phyloP scores from a whole-genome alignment of 2,797 vertebrate genomes.

The Arrhamphus sclerolepis region DNA sequence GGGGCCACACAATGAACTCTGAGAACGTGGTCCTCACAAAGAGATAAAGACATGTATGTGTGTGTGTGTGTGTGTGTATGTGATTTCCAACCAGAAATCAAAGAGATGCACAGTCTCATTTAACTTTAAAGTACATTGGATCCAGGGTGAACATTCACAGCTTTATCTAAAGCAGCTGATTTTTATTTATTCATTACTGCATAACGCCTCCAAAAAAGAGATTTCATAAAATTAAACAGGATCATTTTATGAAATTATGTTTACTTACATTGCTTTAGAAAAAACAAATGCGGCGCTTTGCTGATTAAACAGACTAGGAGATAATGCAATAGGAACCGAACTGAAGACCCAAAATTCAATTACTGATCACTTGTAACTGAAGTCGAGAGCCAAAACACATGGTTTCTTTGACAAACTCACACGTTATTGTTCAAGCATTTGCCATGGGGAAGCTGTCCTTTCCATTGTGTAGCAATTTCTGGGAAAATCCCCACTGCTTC shows the following conservation, averaged over 20 bases:
- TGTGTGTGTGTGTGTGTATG: too few relatives aligned
- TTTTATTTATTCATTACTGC: conserved; percentile 3
- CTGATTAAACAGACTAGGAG: conserved; percentile 28
- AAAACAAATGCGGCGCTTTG: conserved; percentile 14
- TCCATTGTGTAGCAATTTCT: conserved; percentile 62
- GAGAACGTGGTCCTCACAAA: too few relatives aligned
- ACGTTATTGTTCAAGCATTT: conserved; percentile 40
- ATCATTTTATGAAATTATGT: neutral
- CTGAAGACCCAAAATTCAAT: conserved; percentile 47
- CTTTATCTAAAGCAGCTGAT: conserved; percentile 29
- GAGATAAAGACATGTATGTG: too few relatives aligned
- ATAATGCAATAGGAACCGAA: conserved; percentile 41
- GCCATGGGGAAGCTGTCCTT: conserved; percentile 20
- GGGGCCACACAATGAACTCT: too few relatives aligned
- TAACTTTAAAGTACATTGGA: too few relatives aligned
- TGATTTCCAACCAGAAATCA: too few relatives aligned
- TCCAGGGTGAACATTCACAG: neutral
- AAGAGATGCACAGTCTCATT: too few relatives aligned
- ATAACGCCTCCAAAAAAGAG: conserved; percentile 4
- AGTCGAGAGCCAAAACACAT: conserved; percentile 36
- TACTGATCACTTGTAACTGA: conserved; percentile 33
- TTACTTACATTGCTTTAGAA: neutral
- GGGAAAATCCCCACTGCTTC: conserved; percentile 62
- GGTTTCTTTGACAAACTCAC: conserved; percentile 21
- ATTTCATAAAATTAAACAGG: neutral